A percentile compares a stretch with the other conserved stretches of the same genome.
phyloP scores from a whole-genome alignment of 2,113 vertebrate species.

The Entelurus aequoreus region DNA sequence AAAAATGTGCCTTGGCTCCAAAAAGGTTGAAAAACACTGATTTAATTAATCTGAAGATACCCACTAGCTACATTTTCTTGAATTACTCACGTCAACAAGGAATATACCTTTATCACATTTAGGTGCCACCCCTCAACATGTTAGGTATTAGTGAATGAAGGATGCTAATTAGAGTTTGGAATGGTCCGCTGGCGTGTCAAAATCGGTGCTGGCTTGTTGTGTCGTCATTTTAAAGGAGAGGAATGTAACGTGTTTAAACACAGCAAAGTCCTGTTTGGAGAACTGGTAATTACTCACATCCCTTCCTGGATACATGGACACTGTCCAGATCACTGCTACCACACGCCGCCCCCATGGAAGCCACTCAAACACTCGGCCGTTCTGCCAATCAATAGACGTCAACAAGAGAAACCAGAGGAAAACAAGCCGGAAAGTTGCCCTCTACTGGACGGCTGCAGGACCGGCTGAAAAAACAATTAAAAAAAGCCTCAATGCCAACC shows the following conservation, averaged over 20 bases:
- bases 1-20: too few species aligned
- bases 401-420: slow-evolving; percentile 14
- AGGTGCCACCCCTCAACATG: too few species aligned
- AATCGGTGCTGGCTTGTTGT: slow-evolving; percentile 51
- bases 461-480: background rate
- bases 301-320: slow-evolving; percentile 71
- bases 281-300: slow-evolving; percentile 81
- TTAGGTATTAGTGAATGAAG: too few species aligned
- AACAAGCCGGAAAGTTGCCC: too few species aligned
- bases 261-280: slow-evolving; percentile 77
- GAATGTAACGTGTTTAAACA: slow-evolving; percentile 76
- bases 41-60: too few species aligned
- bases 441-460: background rate
- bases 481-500: background rate
- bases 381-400: slow-evolving; percentile 35
- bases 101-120: too few species aligned
- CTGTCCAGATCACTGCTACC: slow-evolving; percentile 69
- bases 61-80: too few species aligned
- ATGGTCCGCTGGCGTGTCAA: slow-evolving; percentile 22
- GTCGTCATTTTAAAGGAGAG: slow-evolving; percentile 35
- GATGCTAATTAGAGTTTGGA: too few species aligned
- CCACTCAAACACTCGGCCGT: slow-evolving; percentile 19
- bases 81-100: too few species aligned
- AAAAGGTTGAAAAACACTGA: too few species aligned
- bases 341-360: slow-evolving; percentile 15